A percentile compares a stretch with the other conserved stretches of the same genome.
phyloP scores from a whole-genome alignment of 2,888 invertebrate genomes.

The Mystacides longicornis region DNA sequence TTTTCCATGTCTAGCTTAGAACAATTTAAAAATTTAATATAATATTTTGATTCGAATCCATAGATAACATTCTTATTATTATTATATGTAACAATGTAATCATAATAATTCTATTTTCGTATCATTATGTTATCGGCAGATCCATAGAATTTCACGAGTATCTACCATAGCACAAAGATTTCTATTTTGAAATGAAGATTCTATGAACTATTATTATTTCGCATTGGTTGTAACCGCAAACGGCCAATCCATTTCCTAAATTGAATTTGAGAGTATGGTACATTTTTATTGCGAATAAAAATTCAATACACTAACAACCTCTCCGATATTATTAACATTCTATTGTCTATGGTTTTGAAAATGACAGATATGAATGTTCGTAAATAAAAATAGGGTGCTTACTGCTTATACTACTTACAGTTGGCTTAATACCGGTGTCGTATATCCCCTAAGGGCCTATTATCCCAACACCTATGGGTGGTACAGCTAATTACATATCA shows the following conservation, averaged over 20 bases:
- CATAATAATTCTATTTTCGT: no score
- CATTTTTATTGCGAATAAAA: background rate
- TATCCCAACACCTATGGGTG: background rate
- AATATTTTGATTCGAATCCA: no score
- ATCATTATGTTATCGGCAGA: no score
- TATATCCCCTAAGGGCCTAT: background rate
- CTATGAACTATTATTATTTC: background rate
- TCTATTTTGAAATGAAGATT: conserved; percentile 2
- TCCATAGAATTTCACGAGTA: background rate
- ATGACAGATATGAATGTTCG: background rate
- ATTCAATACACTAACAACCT: background rate
- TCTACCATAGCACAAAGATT: background rate
- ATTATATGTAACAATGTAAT: no score
- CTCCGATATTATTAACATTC: background rate
- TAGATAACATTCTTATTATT: no score
- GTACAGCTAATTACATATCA: background rate
- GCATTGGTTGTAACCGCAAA: background rate
- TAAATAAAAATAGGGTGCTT: background rate
- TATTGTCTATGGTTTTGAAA: background rate
- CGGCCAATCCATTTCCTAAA: conserved; percentile 3
- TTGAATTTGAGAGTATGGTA: background rate
- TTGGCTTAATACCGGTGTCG: background rate
- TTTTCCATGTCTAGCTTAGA: no score
- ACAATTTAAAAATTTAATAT: no score
- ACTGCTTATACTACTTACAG: no score